phyloP scores from a whole-genome alignment of 2,797 vertebrate genomes.

The Pseudochirops cupreus region DNA sequence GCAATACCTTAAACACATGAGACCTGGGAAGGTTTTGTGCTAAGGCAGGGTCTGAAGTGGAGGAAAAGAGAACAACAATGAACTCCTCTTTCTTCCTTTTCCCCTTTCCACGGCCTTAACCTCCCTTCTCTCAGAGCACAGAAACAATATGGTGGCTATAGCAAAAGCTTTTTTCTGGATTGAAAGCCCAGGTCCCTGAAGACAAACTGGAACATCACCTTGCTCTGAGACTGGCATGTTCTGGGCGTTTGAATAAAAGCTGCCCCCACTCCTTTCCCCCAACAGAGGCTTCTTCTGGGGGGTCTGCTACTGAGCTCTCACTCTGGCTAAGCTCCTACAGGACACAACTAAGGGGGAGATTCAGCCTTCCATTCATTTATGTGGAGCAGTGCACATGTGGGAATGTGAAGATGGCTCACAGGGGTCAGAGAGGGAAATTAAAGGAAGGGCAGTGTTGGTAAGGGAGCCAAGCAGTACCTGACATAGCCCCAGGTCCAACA shows the following conservation, averaged over 20 bases:
- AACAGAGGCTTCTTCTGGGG: background rate
- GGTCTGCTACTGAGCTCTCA: background rate
- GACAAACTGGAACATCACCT: background rate
- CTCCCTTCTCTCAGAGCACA: background rate
- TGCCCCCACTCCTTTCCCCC: background rate
- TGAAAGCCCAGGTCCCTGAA: conserved; percentile 10
- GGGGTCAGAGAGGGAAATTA: background rate
- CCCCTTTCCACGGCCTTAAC: background rate
- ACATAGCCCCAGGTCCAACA: background rate
- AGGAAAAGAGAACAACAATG: background rate
- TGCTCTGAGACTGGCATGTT: background rate
- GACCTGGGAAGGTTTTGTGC: background rate
- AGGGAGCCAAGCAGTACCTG: background rate
- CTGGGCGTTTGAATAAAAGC: background rate
- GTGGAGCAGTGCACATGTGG: background rate
- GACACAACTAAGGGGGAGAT: background rate
- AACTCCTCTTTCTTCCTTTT: conserved; percentile 11
- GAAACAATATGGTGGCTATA: conserved; percentile 18
- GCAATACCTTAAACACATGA: background rate
- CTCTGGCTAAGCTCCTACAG: no score
- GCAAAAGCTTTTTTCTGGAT: conserved; percentile 28
- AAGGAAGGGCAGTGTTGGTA: background rate
- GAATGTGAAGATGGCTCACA: background rate
- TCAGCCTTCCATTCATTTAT: background rate
- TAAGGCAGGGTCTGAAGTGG: background rate